Percentiles rank a stretch among this genome's conserved stretches.
These are phyloP conservation scores for Poeciliopsis occidentalis DNA, from an alignment of 2,113 vertebrate genomes.

Conservation along the genomic window DNA sequence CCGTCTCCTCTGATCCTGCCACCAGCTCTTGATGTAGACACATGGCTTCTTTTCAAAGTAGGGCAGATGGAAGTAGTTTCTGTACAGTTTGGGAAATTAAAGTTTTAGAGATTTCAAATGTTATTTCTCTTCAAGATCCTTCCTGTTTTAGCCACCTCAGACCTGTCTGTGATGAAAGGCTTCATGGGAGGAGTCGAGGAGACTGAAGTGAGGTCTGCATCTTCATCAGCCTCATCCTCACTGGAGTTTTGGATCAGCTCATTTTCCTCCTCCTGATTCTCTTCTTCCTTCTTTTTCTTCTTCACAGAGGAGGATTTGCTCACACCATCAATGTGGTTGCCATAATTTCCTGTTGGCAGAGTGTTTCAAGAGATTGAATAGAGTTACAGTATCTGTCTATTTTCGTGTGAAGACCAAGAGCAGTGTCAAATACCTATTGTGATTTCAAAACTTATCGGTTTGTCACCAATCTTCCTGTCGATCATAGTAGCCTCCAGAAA, in stretches of 20 bases:
- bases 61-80: constrained; percentile 96
- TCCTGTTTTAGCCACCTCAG: constrained; percentile 30
- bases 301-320: constrained; percentile 76
- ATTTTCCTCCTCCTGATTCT: constrained; percentile 87
- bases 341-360: constrained; percentile 89
- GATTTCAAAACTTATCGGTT: constrained; percentile 92
- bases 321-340: constrained; percentile 90
- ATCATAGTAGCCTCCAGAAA: constrained; percentile 98
- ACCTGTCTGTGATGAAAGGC: constrained; percentile 96
- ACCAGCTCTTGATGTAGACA: constrained; percentile 97
- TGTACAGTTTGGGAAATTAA: constrained; percentile 50
- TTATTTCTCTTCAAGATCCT: background rate
- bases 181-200: constrained; percentile 88
- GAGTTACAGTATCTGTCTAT: background rate
- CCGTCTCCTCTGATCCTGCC: constrained; percentile 94
- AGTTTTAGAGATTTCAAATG: background rate
- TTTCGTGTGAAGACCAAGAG: background rate
- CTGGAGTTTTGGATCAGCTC: constrained; percentile 93
- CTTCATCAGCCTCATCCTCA: constrained; percentile 87
- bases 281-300: constrained; percentile 84
- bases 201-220: constrained; percentile 84
- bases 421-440: constrained; percentile 87
- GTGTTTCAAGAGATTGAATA: background rate
- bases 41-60: constrained; percentile 97
- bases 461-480: constrained; percentile 95